These are phyloP conservation scores for Siniperca undulata DNA, from an alignment of 2,797 vertebrate species.

Conservation along the genomic window DNA sequence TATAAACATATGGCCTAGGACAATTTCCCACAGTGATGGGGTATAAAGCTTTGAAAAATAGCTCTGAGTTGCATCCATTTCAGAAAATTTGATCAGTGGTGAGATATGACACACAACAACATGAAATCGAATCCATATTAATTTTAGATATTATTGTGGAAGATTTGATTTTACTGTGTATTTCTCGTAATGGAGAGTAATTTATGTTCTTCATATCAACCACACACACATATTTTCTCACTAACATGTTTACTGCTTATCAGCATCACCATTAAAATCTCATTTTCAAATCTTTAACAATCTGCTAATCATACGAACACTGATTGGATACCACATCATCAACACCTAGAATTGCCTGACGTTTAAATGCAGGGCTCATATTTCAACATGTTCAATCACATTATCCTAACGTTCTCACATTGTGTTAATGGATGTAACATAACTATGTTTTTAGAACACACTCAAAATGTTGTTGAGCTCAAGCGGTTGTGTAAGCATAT, in stretches of 20 bases:
- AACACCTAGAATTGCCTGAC: constrained; percentile 10
- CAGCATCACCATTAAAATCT: constrained; percentile 56
- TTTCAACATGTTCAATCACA: constrained; percentile 25
- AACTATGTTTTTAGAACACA: constrained; percentile 16
- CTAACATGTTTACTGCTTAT: constrained; percentile 48
- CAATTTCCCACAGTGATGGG: background rate
- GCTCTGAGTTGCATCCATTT: background rate
- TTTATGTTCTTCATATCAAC: constrained; percentile 16
- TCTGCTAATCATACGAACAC: constrained; percentile 37
- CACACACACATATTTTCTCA: background rate
- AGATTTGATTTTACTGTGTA: constrained; percentile 17
- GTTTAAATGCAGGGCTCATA: constrained; percentile 1
- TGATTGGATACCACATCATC: constrained; percentile 52
- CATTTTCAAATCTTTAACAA: constrained; percentile 50
- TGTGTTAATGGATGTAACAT: constrained; percentile 12
- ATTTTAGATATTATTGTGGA: background rate
- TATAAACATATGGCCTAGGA: background rate
- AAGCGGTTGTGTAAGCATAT: constrained; percentile 48
- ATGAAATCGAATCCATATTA: background rate
- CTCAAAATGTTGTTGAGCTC: constrained; percentile 20
- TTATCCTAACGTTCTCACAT: constrained; percentile 3
- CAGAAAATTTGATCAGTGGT: constrained; percentile 4
- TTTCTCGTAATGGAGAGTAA: constrained; percentile 18
- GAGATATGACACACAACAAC: constrained; percentile 5
- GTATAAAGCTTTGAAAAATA: background rate